Percentiles rank a stretch among this genome's conserved stretches.
phyloP scores from a whole-genome alignment of 2,797 vertebrate species.

The Streptopelia turtur region DNA sequence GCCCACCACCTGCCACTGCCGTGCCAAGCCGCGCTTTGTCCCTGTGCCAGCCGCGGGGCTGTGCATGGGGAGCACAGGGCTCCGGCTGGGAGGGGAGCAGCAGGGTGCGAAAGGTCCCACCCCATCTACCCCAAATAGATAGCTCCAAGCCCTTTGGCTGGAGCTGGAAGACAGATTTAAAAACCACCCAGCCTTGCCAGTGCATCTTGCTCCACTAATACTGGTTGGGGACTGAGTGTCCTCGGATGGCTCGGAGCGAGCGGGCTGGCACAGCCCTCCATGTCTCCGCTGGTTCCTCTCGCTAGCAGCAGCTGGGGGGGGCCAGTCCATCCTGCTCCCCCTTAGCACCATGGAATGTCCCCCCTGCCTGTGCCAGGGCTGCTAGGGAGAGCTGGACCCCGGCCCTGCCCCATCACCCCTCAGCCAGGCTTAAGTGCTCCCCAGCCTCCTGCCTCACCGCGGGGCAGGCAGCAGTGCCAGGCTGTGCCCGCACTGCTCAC shows the following conservation, averaged over 20 bases:
- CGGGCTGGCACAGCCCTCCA: neutral
- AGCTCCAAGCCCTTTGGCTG: constrained; percentile 18
- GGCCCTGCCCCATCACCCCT: neutral
- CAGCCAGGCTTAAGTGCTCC: neutral
- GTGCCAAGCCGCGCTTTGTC: neutral
- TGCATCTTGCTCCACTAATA: constrained; percentile 54
- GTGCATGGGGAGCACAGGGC: neutral
- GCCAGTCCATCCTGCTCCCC: constrained; percentile 1
- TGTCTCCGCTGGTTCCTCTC: neutral
- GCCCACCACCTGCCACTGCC: neutral
- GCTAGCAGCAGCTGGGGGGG: neutral
- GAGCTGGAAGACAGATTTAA: constrained; percentile 62
- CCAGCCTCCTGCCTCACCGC: neutral
- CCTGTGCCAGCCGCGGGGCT: neutral
- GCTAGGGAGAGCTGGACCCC: neutral
- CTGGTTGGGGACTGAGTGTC: neutral
- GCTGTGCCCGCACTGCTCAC: neutral
- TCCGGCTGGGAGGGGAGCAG: neutral
- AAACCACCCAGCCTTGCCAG: neutral
- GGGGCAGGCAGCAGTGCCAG: neutral
- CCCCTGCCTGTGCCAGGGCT: neutral
- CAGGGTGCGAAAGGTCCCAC: neutral
- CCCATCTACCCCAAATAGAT: neutral
- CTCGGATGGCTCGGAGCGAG: constrained; percentile 12
- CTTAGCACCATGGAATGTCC: constrained; percentile 56